A percentile compares a stretch with the other conserved stretches of the same genome.
Conservation (phyloP, 2,888 invertebrate genomes). For the Tachina grossa region DNA sequence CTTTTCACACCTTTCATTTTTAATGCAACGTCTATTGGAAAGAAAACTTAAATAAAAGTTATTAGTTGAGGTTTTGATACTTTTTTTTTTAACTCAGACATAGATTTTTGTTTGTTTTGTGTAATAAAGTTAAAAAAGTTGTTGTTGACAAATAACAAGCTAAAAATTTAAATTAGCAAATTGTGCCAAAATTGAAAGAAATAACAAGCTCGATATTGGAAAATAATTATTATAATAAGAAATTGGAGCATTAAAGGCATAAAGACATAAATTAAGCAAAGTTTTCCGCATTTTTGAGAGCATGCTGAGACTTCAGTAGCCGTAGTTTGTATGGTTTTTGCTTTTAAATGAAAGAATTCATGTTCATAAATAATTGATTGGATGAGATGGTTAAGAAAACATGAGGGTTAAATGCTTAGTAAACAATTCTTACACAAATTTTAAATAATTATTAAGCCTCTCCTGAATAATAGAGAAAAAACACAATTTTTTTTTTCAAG, state of each 20-base stretch:
- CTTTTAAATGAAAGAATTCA: conserved; percentile 3
- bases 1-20: conserved; percentile 30
- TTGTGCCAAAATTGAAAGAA: not conserved
- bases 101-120: not conserved
- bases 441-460: not conserved
- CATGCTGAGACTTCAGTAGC: conserved; percentile 51
- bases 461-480: not conserved
- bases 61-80: not conserved
- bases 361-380: not conserved
- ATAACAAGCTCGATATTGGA: not conserved
- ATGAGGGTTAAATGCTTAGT: not conserved
- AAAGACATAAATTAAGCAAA: conserved; percentile 45
- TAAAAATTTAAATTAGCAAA: conserved; percentile 31
- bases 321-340: conserved; percentile 7
- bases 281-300: conserved; percentile 68
- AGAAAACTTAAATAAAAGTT: conserved; percentile 4
- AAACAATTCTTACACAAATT: not conserved
- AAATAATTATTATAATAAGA: not conserved
- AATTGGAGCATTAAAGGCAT: conserved; percentile 37
- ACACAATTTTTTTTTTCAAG: too few relatives aligned
- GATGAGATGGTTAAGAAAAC: conserved; percentile 7
- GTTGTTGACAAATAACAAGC: conserved; percentile 54
- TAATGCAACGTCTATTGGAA: not conserved
- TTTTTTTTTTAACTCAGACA: not conserved
- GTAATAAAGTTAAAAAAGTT: not conserved